Evolutionary conservation across 2,113 vertebrate species (phyloP).

Genomic region (Melanerpes formicivorus): DNA sequence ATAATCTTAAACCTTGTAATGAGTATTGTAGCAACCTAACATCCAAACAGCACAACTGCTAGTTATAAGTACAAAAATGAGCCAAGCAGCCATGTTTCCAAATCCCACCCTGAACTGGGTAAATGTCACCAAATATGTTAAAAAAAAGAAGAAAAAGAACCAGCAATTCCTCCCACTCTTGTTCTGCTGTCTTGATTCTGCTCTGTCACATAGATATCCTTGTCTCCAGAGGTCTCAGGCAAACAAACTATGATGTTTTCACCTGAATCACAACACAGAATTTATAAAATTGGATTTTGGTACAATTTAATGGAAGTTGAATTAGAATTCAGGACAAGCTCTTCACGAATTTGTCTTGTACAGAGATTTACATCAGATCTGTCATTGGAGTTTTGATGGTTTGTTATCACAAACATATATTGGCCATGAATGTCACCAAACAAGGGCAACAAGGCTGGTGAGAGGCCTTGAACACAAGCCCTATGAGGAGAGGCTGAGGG

Average conservation of each 20-base stretch:
- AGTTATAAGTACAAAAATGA: background rate
- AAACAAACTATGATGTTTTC: background rate
- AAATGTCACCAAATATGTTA: background rate
- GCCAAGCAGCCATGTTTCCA: background rate
- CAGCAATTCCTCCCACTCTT: background rate
- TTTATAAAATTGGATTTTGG: background rate
- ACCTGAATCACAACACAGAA: background rate
- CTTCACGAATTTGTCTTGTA: background rate
- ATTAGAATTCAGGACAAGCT: background rate
- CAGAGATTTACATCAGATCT: background rate
- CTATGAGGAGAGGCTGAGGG: too few species aligned
- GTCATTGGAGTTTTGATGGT: background rate
- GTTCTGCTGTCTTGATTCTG: background rate
- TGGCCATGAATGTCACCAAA: background rate
- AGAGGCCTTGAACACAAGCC: too few species aligned
- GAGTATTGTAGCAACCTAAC: conserved; percentile 18
- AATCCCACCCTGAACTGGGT: background rate
- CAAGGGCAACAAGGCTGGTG: too few species aligned
- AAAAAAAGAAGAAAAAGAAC: background rate
- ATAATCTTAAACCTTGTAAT: conserved; percentile 17
- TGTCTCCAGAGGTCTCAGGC: background rate
- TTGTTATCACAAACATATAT: background rate
- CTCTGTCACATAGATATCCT: background rate
- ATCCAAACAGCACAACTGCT: background rate
- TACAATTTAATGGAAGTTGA: background rate